Evolutionary conservation across 2,113 vertebrate species (phyloP), one percentile per base, ranked within the genome.

Genomic region (Colistium nudipinnis): DNA sequence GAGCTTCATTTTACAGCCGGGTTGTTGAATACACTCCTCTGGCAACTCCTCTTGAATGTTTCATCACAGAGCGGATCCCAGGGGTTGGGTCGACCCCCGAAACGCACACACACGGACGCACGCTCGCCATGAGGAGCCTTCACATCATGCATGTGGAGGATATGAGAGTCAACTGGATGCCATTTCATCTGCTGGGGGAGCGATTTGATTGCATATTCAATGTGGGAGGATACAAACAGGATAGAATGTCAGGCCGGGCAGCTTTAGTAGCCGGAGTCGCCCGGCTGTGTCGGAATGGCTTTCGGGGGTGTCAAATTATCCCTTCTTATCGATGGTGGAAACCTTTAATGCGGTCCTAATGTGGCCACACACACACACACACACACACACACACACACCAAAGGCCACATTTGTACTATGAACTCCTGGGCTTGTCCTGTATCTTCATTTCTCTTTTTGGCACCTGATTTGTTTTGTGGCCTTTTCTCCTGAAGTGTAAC

Each of bases 31-130:
- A 66, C 74, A 83, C 84, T 88, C 78, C 82, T 87, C 81, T 86
- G 78, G 87, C 87, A 90, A 87, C 86, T 86, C 82, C 70, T 86
- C 81, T 56, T 90, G 88, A 91, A 90, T 90, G 89, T 91, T 91
- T 91, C 89, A 91, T 90, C 89, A 91, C 87, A 89, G 79, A 87
- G 57, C 79, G 71, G 81, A 82, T 89, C 86, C 88, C 89, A 74
- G 65, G 82, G 87, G 89, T 79, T 74, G 80, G 73, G 70, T 73
- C 80, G 76, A 76, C 62, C 41, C 72, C 61, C 80, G 67, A 75
- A 77, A 76, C 87, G 74, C 82, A 78, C 81, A 65, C 36, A 74
- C 76, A 78, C 69, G 72, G 79, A 65, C 36, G 72, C 76, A 78
- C 69, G 72, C 72, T 51, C 67, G 27, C 76, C 39, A 61, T 52